Evolutionary conservation across 2,113 vertebrate species (phyloP), one percentile per base, ranked within the genome.

Genomic region (Xyliphius kryptos): DNA sequence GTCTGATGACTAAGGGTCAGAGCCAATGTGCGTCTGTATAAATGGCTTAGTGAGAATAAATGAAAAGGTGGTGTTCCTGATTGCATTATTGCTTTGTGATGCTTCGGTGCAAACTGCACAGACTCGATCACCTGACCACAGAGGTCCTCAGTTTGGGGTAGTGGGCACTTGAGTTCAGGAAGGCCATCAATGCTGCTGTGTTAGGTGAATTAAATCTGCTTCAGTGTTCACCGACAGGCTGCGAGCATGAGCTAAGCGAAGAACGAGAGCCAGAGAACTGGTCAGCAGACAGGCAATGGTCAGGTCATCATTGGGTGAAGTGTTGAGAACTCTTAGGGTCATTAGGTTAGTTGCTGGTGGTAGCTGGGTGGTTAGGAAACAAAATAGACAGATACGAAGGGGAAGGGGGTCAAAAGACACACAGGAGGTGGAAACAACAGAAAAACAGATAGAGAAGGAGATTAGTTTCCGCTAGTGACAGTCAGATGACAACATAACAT

Each of bases 381-480:
- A 85, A 77, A 81, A 88, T 82, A 88, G 79, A 87, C 85, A 74
- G 76, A 71, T 66, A 76, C 70, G 70, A 72, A 79, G 81, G 82
- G 80, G 77, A 80, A 80, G 75, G 78, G 75, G 72, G 83, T 72
- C 67, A 75, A 74, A 76, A 66, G 81, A 82, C 83, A 86, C 81
- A 87, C 85, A 87, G 64, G 89, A 79, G 55, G 89, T 78, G 84
- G 82, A 84, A 81, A 81, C 69, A 74, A 71, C 87, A 87, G 81
- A 87, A 84, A 88, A 57, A 90, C 94, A 97, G 92, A 96, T 94
- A 98, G 93, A 97, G 93, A 92, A 97, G 73, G 93, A 97, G 92
- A 96, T 98, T 98, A 98, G 95, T 98, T 91, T 91, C 95, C 93
- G 95, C 95, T 97, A 97, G 95, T 97, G 94, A 95, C 91, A 89